phyloP scores from a whole-genome alignment of 1,140 invertebrate species.

The Archivesica marissinica region DNA sequence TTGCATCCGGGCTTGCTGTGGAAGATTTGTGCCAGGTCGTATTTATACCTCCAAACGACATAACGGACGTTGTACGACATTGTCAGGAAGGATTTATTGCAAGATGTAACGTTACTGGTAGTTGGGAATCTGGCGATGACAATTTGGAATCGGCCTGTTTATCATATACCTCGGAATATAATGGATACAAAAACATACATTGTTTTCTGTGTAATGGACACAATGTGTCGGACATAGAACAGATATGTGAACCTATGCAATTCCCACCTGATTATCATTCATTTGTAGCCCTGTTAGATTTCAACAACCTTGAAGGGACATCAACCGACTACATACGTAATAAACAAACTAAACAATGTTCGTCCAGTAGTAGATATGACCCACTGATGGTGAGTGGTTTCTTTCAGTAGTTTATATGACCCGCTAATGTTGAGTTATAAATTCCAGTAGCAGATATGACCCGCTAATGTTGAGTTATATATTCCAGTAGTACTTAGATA shows the following conservation, averaged over 20 bases:
- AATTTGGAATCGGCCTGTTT: conserved; percentile 24
- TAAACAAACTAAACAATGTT: background rate
- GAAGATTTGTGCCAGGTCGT: background rate
- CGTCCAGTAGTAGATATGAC: background rate
- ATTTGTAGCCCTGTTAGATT: conserved; percentile 29
- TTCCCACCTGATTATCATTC: background rate
- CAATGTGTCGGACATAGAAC: background rate
- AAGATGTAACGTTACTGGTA: conserved; percentile 7
- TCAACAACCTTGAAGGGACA: background rate
- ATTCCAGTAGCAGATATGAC: too few relatives aligned
- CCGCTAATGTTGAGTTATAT: too few relatives aligned
- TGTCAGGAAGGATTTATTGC: background rate
- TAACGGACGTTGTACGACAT: background rate
- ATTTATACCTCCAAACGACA: background rate
- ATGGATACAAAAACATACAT: conserved; percentile 13
- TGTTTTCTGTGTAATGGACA: conserved; percentile 38
- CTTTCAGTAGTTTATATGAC: too few relatives aligned
- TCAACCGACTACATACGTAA: background rate
- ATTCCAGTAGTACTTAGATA: too few relatives aligned
- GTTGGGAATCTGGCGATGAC: background rate
- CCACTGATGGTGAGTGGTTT: background rate
- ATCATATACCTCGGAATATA: background rate
- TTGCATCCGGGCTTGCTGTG: background rate
- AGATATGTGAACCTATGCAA: background rate
- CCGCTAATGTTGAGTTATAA: too few relatives aligned